A percentile compares a stretch with the other conserved stretches of the same genome.
phyloP scores from a whole-genome alignment of 2,888 invertebrate genomes.

The Brenthis ino region DNA sequence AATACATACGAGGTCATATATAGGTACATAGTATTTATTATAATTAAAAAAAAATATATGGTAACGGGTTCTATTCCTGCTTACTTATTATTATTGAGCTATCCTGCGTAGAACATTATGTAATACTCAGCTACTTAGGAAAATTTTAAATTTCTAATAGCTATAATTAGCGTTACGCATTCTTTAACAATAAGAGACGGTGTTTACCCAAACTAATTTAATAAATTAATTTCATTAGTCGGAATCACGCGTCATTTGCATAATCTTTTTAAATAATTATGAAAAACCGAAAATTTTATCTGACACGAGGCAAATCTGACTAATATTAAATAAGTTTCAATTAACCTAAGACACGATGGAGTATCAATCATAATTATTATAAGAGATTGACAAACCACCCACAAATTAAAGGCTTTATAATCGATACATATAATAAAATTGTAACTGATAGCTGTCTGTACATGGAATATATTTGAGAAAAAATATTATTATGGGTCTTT shows the following conservation, averaged over 20 bases:
- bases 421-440: no score
- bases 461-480: no score
- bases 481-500: no score
- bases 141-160: constrained; percentile 10
- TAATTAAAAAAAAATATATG: no score
- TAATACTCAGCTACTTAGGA: no score
- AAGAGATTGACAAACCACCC: constrained; percentile 14
- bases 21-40: no score
- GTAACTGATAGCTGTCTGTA: no score
- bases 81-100: no score
- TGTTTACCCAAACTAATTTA: constrained; percentile 23
- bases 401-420: constrained; percentile 20
- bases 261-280: constrained; percentile 28
- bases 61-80: no score
- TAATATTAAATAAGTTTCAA: constrained; percentile 49
- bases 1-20: no score
- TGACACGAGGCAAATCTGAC: constrained; percentile 18
- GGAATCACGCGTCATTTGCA: constrained; percentile 32
- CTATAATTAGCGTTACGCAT: constrained; percentile 4
- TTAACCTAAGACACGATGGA: constrained; percentile 37
- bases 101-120: no score
- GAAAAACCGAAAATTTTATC: constrained; percentile 23
- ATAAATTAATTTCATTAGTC: constrained; percentile 8
- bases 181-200: constrained; percentile 8
- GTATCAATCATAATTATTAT: constrained; percentile 16